Base-by-base conservation (phyloP, 2,113 vertebrate species). In the Cyprinodon tularosa region DNA sequence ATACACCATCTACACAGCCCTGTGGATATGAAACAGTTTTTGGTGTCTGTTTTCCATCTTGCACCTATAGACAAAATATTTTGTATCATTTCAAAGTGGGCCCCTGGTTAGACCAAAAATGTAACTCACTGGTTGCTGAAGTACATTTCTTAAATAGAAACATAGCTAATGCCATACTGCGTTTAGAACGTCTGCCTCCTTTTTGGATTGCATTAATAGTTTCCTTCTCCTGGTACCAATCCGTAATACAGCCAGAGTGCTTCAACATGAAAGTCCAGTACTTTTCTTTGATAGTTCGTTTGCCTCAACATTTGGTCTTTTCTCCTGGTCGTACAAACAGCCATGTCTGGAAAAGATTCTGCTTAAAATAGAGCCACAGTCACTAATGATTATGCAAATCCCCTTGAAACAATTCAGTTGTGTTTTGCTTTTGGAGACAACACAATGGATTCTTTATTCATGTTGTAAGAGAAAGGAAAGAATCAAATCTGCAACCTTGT, bases 221-320 rank as follows among this genome's bases (percentile, higher is more conserved):
- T 44, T 39, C 62, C 76, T 81, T 93, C 93, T 93, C 94, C 95
- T 96, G 94, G 94, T 96, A 96, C 83, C 87, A 94, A 94, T 95
- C 92, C 94, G 67, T 91, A 92, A 93, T 88, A 92, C 77, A 91
- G 90, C 91, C 92, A 91, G 91, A 92, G 89, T 93, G 86, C 92
- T 90, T 91, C 86, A 66, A 92, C 91, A 36, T 84, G 93, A 95
- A 95, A 95, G 92, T 91, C 89, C 71, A 88, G 90, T 83, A 91
- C 81, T 81, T 91, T 77, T 44, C 86, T 95, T 94, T 93, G 91
- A 94, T 91, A 92, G 88, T 87, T 85, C 61, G 63, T 84, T 91
- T 89, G 81, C 77, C 77, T 79, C 77, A 80, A 77, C 84, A 85
- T 85, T 91, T 83, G 63, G 73, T 90, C 81, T 78, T 70, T 74